Evolutionary conservation across 1,140 invertebrate species (phyloP).

Genomic region (Oreohelix idahoensis): DNA sequence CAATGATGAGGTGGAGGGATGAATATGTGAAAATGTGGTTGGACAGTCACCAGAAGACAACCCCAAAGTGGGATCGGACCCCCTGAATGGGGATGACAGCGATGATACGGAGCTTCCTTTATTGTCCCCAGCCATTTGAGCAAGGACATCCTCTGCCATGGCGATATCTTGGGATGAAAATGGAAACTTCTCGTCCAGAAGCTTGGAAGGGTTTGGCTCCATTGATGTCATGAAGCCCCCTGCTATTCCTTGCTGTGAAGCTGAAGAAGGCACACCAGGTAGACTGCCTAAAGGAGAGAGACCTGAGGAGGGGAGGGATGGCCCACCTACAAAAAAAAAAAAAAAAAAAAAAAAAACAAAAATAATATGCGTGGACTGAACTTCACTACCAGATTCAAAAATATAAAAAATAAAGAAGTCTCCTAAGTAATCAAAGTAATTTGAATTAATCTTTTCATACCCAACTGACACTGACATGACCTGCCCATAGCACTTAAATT

Average conservation of each 20-base stretch:
- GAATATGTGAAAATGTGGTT: neutral
- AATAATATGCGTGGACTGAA: too few species aligned
- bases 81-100: constrained; percentile 15
- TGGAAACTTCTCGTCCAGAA: constrained; percentile 36
- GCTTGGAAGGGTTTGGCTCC: constrained; percentile 19
- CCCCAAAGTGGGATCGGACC: neutral
- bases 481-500: too few species aligned
- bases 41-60: neutral
- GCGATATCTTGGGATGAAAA: constrained; percentile 39
- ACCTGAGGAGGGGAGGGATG: constrained; percentile 37
- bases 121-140: constrained; percentile 33
- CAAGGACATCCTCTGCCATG: constrained; percentile 40
- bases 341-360: neutral
- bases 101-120: constrained; percentile 21
- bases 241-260: neutral
- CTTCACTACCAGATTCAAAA: too few species aligned
- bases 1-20: neutral
- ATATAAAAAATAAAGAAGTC: too few species aligned
- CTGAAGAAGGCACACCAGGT: neutral
- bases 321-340: constrained; percentile 3
- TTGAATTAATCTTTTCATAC: too few species aligned
- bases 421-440: too few species aligned
- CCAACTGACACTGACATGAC: too few species aligned
- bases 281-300: constrained; percentile 19
- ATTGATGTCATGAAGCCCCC: neutral